A percentile compares a stretch with the other conserved stretches of the same genome.
These are phyloP conservation scores for Aphelenchoides avenae DNA, from an alignment of 1,140 invertebrate species.

Conservation along the genomic window DNA sequence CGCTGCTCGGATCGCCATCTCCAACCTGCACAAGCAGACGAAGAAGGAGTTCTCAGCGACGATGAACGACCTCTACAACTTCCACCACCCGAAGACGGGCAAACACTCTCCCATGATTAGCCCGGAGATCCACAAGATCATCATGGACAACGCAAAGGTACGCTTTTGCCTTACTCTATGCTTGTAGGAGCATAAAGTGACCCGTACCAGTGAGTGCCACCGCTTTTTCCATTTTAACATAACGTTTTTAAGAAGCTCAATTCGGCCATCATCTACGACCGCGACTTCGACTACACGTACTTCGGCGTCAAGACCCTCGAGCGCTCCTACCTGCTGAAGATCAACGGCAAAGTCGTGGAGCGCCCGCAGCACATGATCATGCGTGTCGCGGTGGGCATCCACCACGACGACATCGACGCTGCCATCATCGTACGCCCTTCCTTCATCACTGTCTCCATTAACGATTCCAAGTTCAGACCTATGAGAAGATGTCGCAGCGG, in stretches of 20 bases:
- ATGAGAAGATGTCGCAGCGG: conserved; percentile 87
- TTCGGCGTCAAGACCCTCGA: conserved; percentile 99
- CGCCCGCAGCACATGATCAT: conserved; percentile 98
- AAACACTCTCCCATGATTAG: conserved; percentile 76
- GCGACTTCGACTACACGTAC: conserved; percentile 95
- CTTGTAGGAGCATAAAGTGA: too few relatives aligned
- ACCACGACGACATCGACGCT: conserved; percentile 83
- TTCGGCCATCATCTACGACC: conserved; percentile 84
- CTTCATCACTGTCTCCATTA: background rate
- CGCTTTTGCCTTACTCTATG: conserved; percentile 24
- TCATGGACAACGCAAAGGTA: conserved; percentile 78
- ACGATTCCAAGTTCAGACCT: conserved; percentile 66
- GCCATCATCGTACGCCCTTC: conserved; percentile 70
- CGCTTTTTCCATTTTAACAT: background rate
- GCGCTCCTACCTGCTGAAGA: conserved; percentile 86
- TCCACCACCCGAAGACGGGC: conserved; percentile 71
- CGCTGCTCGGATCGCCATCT: conserved; percentile 88
- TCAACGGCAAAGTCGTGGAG: conserved; percentile 87
- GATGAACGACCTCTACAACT: conserved; percentile 77
- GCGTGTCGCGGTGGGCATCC: conserved; percentile 93
- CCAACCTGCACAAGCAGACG: conserved; percentile 90
- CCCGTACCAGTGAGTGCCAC: too few relatives aligned
- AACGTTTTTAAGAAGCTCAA: conserved; percentile 39
- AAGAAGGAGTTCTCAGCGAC: conserved; percentile 71
- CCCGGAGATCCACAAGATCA: conserved; percentile 74